Evolutionary conservation across 1,140 invertebrate genomes (phyloP), one percentile per base, ranked within the genome.

Genomic region (Drosophila kanapiae): DNA sequence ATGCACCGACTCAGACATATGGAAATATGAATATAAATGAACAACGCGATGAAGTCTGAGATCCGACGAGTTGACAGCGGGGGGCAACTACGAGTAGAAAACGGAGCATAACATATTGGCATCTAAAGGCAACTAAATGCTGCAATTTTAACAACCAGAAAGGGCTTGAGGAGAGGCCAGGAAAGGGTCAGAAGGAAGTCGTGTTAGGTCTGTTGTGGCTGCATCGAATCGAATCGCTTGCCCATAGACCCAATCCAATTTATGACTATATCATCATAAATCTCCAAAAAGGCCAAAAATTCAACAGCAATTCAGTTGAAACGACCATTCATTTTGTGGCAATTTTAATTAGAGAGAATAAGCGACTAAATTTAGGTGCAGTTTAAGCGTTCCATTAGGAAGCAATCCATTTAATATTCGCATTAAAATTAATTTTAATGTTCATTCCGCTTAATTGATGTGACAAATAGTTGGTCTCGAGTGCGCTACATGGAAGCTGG

Each of bases 1-100:
- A 70, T 71, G 69, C 69, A 72, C 29, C 69, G 37, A 71, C 69
- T 49, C 70, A 67, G 38, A 49, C 57, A 83, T 78, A 90, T 88
- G 81, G 77, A 90, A 78, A 90, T 88, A 90, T 90, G 85, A 90
- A 88, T 88, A 85, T 88, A 88, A 90, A 88, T 88, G 85, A 90
- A 90, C 85, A 90, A 14, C 77, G 85, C 85, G 70, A 61, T 62
- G 76, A 76, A 85, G 77, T 71, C 76, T 40, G 37, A 76, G 72
- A 59, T 75, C 37, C 42, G 43, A 51, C 54, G 51, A 31, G 53
- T 59, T 51, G 53, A 23, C 53, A 33, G 48, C 27, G 16, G 18
- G 18, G 8, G 16, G n/a, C 14, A 40, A 13, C 27, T 7, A 33
- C 18, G 31, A 9, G 6, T 0, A 18, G 43, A 38, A 35, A 23